Base-by-base conservation (phyloP, 2,113 vertebrate genomes). In the Nothobranchius furzeri region DNA sequence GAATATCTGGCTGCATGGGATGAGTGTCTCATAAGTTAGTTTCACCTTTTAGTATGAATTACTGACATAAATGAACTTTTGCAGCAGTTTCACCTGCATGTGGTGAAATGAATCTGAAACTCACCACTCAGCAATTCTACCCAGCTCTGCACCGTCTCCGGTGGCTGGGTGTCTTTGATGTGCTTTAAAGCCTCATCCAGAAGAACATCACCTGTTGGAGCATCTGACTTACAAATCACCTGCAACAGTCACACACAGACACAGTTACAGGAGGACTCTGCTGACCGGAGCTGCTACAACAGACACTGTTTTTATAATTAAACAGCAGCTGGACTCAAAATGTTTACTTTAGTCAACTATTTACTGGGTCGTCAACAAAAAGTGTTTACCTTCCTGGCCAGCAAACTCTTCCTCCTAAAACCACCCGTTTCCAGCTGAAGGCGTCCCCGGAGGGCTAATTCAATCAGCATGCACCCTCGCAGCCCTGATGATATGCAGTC, bases 91-190 rank as follows among this genome's bases (percentile, higher is more conserved):
- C 30, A 30, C 30, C 30, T 30, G 30, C 4, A 30, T 30, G 30
- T 30, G 30, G 30, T 30, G 30, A 30, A 30, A 30, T 4, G 30
- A 40, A 7, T 40, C 37, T 40, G 37, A 14, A n/a, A 79, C 95
- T 93, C 92, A 99, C 97, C 97, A 71, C 97, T 99, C 80, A 99
- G 97, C 57, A 99, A 93, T 59, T 99, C 97, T 57, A 99, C 96
- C 97, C 97, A 99, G 88, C 96, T 98, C 84, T 98, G 97, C 63
- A 99, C 96, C 0, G 95, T 97, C 93, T 99, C 97, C 9, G 96
- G 95, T 36, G 97, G 95, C 0, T 97, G 96, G 0, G 96, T 99
- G 75, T 99, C 97, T 85, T 96, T 99, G 82, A 99, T 95, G 67
- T 98, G 97, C 86, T 97, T 99, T 53, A 99, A 88, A 76, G 97